Base-by-base conservation (phyloP, 2,888 invertebrate genomes). In the Galerucella pusilla region DNA sequence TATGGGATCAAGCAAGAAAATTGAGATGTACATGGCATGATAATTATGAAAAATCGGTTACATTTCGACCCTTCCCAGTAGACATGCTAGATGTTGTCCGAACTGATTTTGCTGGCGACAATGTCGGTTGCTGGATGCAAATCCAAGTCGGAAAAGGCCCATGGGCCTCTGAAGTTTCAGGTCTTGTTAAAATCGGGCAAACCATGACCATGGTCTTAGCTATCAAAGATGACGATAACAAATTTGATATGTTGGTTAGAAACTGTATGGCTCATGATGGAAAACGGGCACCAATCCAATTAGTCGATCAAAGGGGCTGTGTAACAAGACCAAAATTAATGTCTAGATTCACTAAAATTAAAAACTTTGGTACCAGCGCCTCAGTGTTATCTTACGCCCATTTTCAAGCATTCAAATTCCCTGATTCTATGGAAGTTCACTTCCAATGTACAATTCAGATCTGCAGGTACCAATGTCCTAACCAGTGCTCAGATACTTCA, bases 111-210 rank as follows among this genome's bases (percentile, higher is more conserved):
- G 96, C 97, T 74, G 97, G 97, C 0, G 97, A 97, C 84, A 97
- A 97, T 84, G 96, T 97, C 2, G 97, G 97, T 20, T 97, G 97
- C 88, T 97, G 97, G 97, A 97, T 97, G 97, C 97, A 97, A 86
- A 97, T 97, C 80, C 97, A 97, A 90, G 96, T 96, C 4, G 97
- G 96, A 59, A 96, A 96, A 86, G 82, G 97, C 28, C 97, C 97
- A 0, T 97, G 97, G 97, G 97, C 97, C 11, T 96, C 96, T 0
- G 97, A 97, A 88, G 97, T 97, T 0, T 96, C 96, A 0, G 97
- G 97, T 0, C 89, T 97, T 67, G 97, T 97, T 0, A 97, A 97
- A 88, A 97, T 97, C 73, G 97, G 97, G 0, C 97, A 97, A 86
- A 97, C 97, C 0, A 97, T 97, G 97, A 97, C 97, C 14, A 97